Percentiles rank a stretch among this genome's conserved stretches.
These are phyloP conservation scores for Psylliodes chrysocephalus DNA, from an alignment of 2,888 invertebrate genomes.

Conservation along the genomic window DNA sequence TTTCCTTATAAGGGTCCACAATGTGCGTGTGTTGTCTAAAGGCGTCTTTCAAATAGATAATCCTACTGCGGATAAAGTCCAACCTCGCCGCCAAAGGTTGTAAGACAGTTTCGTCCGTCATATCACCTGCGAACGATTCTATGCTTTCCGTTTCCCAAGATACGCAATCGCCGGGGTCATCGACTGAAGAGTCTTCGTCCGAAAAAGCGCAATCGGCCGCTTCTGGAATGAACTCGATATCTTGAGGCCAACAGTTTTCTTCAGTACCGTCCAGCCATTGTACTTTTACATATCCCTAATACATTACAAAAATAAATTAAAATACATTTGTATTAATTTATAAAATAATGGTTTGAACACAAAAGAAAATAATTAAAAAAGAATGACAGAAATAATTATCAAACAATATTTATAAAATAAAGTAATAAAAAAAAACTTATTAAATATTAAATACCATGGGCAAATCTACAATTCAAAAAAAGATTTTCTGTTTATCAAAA, in stretches of 20 bases:
- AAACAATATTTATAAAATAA: no score
- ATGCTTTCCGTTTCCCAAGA: slow-evolving; percentile 87
- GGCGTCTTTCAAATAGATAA: slow-evolving; percentile 75
- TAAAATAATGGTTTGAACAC: no score
- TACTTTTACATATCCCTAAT: slow-evolving; percentile 81
- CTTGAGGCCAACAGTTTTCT: slow-evolving; percentile 93
- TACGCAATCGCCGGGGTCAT: slow-evolving; percentile 43
- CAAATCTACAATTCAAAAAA: no score
- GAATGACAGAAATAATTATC: no score
- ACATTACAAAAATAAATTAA: no score
- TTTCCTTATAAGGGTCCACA: no score
- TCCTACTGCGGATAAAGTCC: slow-evolving; percentile 60
- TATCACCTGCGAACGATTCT: slow-evolving; percentile 69
- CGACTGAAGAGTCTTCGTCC: slow-evolving; percentile 61
- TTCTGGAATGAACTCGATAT: slow-evolving; percentile 73
- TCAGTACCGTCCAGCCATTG: slow-evolving; percentile 90
- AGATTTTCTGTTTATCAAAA: no score
- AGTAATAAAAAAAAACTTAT: no score
- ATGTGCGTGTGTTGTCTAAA: slow-evolving; percentile 82
- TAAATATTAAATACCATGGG: no score
- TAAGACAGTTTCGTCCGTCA: slow-evolving; percentile 62
- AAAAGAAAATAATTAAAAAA: no score
- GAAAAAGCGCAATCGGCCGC: slow-evolving; percentile 81
- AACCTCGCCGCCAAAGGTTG: slow-evolving; percentile 77
- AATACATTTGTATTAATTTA: no score